Evolutionary conservation across 2,113 vertebrate species (phyloP), one percentile per base, ranked within the genome.

Genomic region (Aegithalos caudatus): DNA sequence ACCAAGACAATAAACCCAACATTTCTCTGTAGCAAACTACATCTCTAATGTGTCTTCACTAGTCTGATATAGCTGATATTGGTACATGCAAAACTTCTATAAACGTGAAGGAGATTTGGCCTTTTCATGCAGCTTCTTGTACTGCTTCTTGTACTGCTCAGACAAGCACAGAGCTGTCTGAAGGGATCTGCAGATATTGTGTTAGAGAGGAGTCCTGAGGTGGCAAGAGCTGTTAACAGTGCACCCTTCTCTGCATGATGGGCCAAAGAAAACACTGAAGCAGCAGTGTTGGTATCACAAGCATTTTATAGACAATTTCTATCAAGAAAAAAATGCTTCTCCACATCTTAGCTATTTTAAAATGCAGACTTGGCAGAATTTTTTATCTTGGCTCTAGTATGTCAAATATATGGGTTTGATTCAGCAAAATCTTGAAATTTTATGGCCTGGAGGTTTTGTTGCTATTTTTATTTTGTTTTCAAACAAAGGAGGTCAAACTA

Each of bases 391-490:
- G 37, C 31, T 45, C 12, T 81, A 45, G 23, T 69, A 69, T 57
- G 37, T 87, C 18, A 20, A 76, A 91, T 77, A 85, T 85, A 89
- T 3, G 42, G 53, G 33, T 79, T 91, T 85, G 61, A 84, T 92
- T 94, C 65, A 95, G 86, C 64, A 95, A 60, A 45, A 72, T 71
- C 47, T 60, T 92, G 78, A 85, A 87, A 87, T 89, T 79, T 81
- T 85, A 48, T 69, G 40, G 61, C 77, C 45, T 76, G 65, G 7
- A 11, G 27, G 10, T 51, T 94, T 85, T 69, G 53, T 76, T 89
- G 48, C 69, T 90, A 44, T 90, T 84, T 91, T 86, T 86, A 31
- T 58, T 78, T 91, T 74, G 33, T 89, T 95, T 95, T 89, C 42
- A 81, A 38, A 64, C 56, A 87, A 79, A 79, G n/a, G 57, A 76